Conservation (phyloP, 2,888 invertebrate species). For the Melieria omissa region DNA sequence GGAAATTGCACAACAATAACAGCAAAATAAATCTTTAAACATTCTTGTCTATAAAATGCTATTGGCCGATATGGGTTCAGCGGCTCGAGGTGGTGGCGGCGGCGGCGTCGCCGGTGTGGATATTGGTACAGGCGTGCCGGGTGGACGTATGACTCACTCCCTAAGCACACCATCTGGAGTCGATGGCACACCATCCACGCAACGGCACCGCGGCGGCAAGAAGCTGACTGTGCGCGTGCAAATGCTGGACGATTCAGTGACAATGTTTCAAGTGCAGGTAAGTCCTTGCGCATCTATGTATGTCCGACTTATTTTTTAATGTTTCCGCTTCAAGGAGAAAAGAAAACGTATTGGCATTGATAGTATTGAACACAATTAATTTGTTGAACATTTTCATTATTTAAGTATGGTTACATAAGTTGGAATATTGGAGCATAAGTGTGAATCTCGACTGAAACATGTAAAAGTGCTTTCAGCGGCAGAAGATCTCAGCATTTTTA, state of each 20-base stretch:
- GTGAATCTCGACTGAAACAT: no score
- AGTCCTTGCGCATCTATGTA: slow-evolving; percentile 60
- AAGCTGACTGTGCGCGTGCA: slow-evolving; percentile 89
- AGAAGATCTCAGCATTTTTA: no score
- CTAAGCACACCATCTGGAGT: slow-evolving; percentile 87
- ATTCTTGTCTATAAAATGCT: slow-evolving; percentile 64
- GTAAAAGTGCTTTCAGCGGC: no score
- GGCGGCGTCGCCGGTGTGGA: slow-evolving; percentile 50
- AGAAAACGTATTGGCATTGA: no score
- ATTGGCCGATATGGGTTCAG: slow-evolving; percentile 64
- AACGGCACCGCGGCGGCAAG: slow-evolving; percentile 87
- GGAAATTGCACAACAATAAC: not conserved
- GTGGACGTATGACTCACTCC: slow-evolving; percentile 83
- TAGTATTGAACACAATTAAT: no score
- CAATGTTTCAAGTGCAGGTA: slow-evolving; percentile 94
- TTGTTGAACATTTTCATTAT: no score
- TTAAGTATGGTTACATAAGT: no score
- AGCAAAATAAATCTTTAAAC: slow-evolving; percentile 43
- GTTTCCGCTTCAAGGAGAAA: no score
- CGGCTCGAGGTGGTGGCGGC: slow-evolving; percentile 49
- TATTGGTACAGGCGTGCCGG: slow-evolving; percentile 51
- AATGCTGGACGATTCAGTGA: slow-evolving; percentile 89
- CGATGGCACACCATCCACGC: slow-evolving; percentile 76
- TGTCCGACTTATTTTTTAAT: not conserved
- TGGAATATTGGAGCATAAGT: no score